Base-by-base conservation (phyloP, 37 sponge, comb jelly and placozoan genomes). In the Mnemiopsis leidyi region DNA sequence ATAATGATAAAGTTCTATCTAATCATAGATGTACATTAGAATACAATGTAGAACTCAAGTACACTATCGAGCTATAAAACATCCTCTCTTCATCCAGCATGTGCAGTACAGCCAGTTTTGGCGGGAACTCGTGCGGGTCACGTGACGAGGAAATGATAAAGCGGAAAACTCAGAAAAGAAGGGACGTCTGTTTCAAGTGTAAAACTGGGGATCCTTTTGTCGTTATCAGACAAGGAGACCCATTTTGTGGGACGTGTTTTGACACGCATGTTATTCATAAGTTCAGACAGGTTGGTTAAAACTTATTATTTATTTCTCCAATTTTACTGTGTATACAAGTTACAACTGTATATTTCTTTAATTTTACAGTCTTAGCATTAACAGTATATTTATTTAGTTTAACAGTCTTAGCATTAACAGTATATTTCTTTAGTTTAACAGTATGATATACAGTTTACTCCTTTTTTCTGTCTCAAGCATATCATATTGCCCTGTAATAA, bases 211-310 rank as follows among this genome's bases (percentile, higher is more conserved):
- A 21, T 85, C 90, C 90, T 18, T 38, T 85, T 23, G 90, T 85
- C 1, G 48, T 85, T 38, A 85, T 85, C 24, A 35, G 90, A 33
- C 32, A 85, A 0, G 90, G 90, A 24, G 90, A 85, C 30, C 90
- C 90, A 0, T 85, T 85, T 29, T 85, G 90, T 39, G 90, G 90
- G 23, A 39, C 90, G 24, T 85, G 90, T 85, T 85, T 85, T 38
- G 90, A 85, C 3, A 16, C 23, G n/a, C 35, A 85, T 39, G 48
- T 85, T 20, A 25, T 85, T n/a, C 90, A 85, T 61, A 85, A 85
- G 48, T 85, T 85, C 48, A 38, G 90, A 40, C 90, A 85, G 90
- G 90, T 85, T 9, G 23, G 24, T 7, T n/a, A n/a, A n/a, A n/a
- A n/a, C n/a, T n/a, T n/a, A n/a, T n/a, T n/a, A n/a, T n/a, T n/a